phyloP scores from a whole-genome alignment of 2,888 invertebrate genomes.

The Adelphocoris suturalis region DNA sequence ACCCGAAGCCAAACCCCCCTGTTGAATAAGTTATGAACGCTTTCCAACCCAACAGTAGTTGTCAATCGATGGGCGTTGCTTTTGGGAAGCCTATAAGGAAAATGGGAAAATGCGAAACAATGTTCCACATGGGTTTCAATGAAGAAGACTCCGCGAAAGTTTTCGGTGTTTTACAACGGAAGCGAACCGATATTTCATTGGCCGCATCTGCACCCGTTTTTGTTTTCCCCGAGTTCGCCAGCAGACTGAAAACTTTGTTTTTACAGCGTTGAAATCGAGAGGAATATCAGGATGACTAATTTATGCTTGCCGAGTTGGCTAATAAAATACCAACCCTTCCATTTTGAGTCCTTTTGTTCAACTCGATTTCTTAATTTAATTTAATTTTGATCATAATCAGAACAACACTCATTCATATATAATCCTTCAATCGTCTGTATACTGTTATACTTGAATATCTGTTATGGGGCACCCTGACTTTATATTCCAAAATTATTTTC shows the following conservation, averaged over 20 bases:
- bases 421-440: too few relatives aligned
- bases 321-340: background rate
- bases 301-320: background rate
- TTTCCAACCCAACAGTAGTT: background rate
- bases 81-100: constrained; percentile 16
- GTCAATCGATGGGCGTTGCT: constrained; percentile 26
- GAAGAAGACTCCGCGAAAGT: constrained; percentile 3
- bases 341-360: too few relatives aligned
- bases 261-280: background rate
- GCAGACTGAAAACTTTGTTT: background rate
- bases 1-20: background rate
- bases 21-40: constrained; percentile 39
- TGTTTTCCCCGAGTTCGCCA: background rate
- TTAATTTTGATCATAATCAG: too few relatives aligned
- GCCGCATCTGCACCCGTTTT: constrained; percentile 10
- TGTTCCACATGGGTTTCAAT: constrained; percentile 31
- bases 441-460: too few relatives aligned
- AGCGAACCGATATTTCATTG: background rate
- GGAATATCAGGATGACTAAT: background rate
- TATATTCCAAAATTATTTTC: too few relatives aligned
- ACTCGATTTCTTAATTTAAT: too few relatives aligned
- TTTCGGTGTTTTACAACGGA: background rate
- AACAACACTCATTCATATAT: too few relatives aligned
- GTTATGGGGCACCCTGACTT: too few relatives aligned
- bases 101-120: constrained; percentile 24